Percentiles rank a stretch among this genome's conserved stretches.
phyloP scores from a whole-genome alignment of 2,888 invertebrate species.

The Cepaea hortensis region DNA sequence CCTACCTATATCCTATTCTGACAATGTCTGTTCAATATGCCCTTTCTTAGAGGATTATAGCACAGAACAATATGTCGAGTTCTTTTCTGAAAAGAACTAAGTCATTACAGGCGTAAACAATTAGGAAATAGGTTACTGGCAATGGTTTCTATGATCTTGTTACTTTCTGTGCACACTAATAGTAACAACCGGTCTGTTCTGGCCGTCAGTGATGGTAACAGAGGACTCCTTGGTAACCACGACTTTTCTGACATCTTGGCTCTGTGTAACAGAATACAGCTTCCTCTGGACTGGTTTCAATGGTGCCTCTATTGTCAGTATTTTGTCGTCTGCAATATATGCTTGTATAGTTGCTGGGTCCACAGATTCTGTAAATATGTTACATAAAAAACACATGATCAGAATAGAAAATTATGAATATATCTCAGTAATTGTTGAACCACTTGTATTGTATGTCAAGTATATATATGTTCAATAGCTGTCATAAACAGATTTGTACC shows the following conservation, averaged over 20 bases:
- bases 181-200: constrained; percentile 69
- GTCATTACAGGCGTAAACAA: not conserved
- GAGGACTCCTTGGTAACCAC: constrained; percentile 70
- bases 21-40: not conserved
- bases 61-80: not conserved
- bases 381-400: not conserved
- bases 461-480: not conserved
- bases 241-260: constrained; percentile 68
- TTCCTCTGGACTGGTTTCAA: constrained; percentile 64
- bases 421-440: not conserved
- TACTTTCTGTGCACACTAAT: constrained; percentile 69
- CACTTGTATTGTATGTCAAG: not conserved
- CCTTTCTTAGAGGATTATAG: not conserved
- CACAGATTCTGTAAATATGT: constrained; percentile 57
- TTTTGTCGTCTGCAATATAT: constrained; percentile 73
- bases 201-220: constrained; percentile 67
- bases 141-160: not conserved
- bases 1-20: not conserved
- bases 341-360: constrained; percentile 74
- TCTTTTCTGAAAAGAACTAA: not conserved
- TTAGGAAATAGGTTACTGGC: not conserved
- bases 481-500: too few species aligned
- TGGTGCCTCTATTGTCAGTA: constrained; percentile 74
- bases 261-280: constrained; percentile 67
- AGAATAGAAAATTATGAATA: not conserved